Evolutionary conservation across 2,797 vertebrate genomes (phyloP), one percentile per base, ranked within the genome.

Genomic region (Molothrus ater): DNA sequence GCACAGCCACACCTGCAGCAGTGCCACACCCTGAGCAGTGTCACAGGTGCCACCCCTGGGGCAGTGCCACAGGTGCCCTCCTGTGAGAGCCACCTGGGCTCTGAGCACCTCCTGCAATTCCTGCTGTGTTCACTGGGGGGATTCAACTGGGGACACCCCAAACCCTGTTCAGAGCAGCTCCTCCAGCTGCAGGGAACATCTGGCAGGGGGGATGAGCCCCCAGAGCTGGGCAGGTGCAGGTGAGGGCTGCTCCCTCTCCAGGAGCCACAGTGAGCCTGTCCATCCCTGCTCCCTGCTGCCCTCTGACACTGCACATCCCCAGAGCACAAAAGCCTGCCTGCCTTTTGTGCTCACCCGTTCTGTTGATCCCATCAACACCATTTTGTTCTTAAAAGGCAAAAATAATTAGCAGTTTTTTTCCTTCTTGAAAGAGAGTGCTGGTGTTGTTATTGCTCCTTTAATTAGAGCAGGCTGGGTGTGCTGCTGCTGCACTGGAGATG

Each of bases 351-450:
- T 97, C 97, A 93, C 98, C 97, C 98, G 97, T 97, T 97, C 95
- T 93, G 97, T 98, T 97, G 68, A 73, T 97, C 96, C 90, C 78
- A 48, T 96, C 97, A 88, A 75, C 90, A 40, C 80, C 97, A 95
- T 97, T 94, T 92, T 96, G 96, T 97, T 96, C 93, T 90, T 94
- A 80, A 97, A 91, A 97, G 97, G 96, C 98, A 98, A 98, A 98
- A 98, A 98, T 98, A 98, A 97, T 98, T 98, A 98, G 98, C 98
- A 98, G 98, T 98, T 98, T 97, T 98, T 97, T 86, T 38, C 12
- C 60, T 91, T 61, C 19, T 15, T 8, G 17, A 31, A 38, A 16
- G 16, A 26, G 73, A 32, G 38, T 48, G 38, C 71, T 71, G 36
- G 8, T 76, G 56, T 36, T 69, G 38, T 45, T 80, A 5, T 4